Base-by-base conservation (phyloP, 1,140 invertebrate species). In the Capitella teleta region DNA sequence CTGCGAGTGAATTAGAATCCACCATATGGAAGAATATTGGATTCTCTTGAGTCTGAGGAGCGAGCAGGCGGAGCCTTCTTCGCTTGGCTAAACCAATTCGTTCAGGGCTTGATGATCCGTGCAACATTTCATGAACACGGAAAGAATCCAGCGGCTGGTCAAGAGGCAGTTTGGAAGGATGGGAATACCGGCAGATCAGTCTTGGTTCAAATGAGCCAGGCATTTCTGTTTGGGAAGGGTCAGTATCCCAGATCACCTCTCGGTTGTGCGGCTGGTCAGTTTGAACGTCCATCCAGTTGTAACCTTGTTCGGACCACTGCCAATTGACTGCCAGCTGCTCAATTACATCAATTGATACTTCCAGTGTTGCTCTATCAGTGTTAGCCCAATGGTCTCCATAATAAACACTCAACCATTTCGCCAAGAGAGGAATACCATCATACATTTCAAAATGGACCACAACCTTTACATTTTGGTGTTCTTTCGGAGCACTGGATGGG, bases 361-460 rank as follows among this genome's bases (percentile, higher is more conserved):
- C 23, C 14, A 45, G 34, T 26, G 3, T 41, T 19, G 18, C n/a
- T n/a, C n/a, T n/a, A n/a, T n/a, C n/a, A n/a, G n/a, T n/a, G 16
- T 12, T 30, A 4, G 24, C 45, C 14, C 18, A 34, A 26, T 18
- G 16, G n/a, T n/a, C n/a, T 8, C n/a, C 28, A 40, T 16, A 24
- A 16, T 42, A n/a, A 3, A 49, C 25, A 24, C 14, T 24, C 34
- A 49, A 14, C 47, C 47, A 49, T 21, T 49, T 49, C 2, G 21
- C 23, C 34, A 49, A 2, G 16, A 49, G 30, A 18, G 47, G 47
- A 25, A 49, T 49, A 26, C 47, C 47, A 41, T 49, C 47, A 26
- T 49, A 49, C 47, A 49, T 49, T 28, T 49, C 47, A 49, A 40
- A 49, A 26, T 49, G 34, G n/a, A 49, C 34, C 6, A 25, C 28